phyloP scores from a whole-genome alignment of 2,888 invertebrate genomes.

The Euclidia mi region DNA sequence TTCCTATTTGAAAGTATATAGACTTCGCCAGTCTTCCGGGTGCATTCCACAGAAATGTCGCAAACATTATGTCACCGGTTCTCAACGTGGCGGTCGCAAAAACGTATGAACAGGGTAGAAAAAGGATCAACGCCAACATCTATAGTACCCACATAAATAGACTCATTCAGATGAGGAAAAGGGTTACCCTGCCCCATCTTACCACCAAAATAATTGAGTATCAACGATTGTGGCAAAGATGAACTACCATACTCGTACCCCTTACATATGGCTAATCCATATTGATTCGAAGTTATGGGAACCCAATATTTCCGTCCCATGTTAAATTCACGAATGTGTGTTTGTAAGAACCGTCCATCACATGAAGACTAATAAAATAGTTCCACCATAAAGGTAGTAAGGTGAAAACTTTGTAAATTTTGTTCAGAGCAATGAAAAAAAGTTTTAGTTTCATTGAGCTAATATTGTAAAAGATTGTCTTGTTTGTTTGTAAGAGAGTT shows the following conservation, averaged over 20 bases:
- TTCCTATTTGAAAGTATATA: too few species aligned
- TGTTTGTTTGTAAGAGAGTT: slow-evolving; percentile 9
- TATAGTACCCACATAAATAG: background rate
- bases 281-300: slow-evolving; percentile 15
- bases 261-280: background rate
- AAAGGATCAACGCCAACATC: too few species aligned
- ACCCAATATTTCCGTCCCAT: slow-evolving; percentile 14
- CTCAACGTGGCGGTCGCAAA: too few species aligned
- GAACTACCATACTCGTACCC: background rate
- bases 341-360: slow-evolving; percentile 21
- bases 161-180: background rate
- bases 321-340: slow-evolving; percentile 21
- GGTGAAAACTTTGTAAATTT: slow-evolving; percentile 32
- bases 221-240: background rate
- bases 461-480: slow-evolving; percentile 6
- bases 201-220: background rate
- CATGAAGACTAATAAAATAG: slow-evolving; percentile 39
- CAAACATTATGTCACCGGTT: too few species aligned
- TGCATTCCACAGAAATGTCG: too few species aligned
- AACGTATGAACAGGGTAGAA: too few species aligned
- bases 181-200: background rate
- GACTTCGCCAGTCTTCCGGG: too few species aligned
- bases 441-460: slow-evolving; percentile 13
- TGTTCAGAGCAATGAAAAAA: slow-evolving; percentile 11
- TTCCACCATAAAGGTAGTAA: slow-evolving; percentile 46